Conservation (phyloP, 2,797 vertebrate species). For the Octomys mimax region DNA sequence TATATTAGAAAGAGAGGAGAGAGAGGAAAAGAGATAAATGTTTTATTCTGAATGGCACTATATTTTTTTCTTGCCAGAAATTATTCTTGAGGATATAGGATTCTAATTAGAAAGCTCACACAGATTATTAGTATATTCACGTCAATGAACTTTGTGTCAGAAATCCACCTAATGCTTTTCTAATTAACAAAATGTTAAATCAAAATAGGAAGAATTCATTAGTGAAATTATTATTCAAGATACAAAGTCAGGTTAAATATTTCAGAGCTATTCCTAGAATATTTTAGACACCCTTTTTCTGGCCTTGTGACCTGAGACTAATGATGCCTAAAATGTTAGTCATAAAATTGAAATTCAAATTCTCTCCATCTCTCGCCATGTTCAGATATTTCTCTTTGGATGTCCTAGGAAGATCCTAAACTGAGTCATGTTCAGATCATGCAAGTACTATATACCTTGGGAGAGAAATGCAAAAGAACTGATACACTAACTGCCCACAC, state of each 20-base stretch:
- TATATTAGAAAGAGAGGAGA: background rate
- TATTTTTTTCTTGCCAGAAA: background rate
- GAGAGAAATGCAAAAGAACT: background rate
- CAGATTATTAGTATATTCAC: background rate
- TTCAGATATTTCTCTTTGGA: background rate
- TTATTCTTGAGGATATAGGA: background rate
- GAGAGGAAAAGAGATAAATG: background rate
- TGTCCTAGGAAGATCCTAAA: no score
- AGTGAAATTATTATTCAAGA: slow-evolving; percentile 2
- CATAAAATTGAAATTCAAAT: background rate
- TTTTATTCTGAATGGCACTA: background rate
- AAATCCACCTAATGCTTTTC: background rate
- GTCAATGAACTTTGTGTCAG: background rate
- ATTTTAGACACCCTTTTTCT: background rate
- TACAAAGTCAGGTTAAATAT: background rate
- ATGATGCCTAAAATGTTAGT: background rate
- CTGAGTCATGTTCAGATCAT: background rate
- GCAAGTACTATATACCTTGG: background rate
- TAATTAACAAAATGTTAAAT: background rate
- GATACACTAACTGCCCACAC: background rate
- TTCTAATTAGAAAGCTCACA: background rate
- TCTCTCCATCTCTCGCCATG: background rate
- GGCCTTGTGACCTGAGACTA: background rate
- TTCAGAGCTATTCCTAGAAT: background rate
- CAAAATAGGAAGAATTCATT: background rate